A percentile compares a stretch with the other conserved stretches of the same genome.
These are phyloP conservation scores for Drosophila gaucha DNA, from an alignment of 2,888 invertebrate genomes.

Conservation along the genomic window DNA sequence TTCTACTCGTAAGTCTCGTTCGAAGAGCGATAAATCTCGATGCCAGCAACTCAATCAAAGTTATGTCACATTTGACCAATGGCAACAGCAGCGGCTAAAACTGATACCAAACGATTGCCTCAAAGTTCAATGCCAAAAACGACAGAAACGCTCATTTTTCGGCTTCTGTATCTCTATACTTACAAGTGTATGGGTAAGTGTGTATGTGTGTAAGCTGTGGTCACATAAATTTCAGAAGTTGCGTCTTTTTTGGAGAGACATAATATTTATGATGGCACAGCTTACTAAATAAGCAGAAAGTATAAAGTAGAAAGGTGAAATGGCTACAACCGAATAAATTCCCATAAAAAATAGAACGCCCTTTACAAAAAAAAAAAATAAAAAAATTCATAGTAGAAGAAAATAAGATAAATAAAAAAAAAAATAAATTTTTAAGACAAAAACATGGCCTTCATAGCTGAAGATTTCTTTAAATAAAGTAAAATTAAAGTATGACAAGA, in stretches of 20 bases:
- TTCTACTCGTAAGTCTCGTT: slow-evolving; percentile 13
- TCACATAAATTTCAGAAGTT: slow-evolving; percentile 55
- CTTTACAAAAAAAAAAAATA: slow-evolving; percentile 24
- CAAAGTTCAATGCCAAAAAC: slow-evolving; percentile 43
- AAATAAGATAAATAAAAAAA: background rate
- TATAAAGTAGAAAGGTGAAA: slow-evolving; percentile 14
- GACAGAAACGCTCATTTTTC: slow-evolving; percentile 9
- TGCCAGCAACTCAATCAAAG: slow-evolving; percentile 63
- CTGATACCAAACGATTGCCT: slow-evolving; percentile 19
- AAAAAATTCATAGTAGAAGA: slow-evolving; percentile 16
- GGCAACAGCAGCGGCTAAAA: slow-evolving; percentile 12
- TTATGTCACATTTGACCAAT: slow-evolving; percentile 59
- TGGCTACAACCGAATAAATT: slow-evolving; percentile 35
- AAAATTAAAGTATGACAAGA: no score
- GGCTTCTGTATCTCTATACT: slow-evolving; percentile 1
- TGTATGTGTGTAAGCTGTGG: slow-evolving; percentile 19
- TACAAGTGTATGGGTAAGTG: background rate
- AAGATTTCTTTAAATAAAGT: no score
- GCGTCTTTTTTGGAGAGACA: slow-evolving; percentile 30
- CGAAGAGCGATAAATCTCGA: slow-evolving; percentile 8
- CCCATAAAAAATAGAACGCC: slow-evolving; percentile 58
- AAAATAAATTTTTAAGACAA: slow-evolving; percentile 26
- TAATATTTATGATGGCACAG: slow-evolving; percentile 68
- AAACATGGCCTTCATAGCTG: no score
- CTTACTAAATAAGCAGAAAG: slow-evolving; percentile 39